Evolutionary conservation across 2,113 vertebrate species (phyloP), one percentile per base, ranked within the genome.

Genomic region (Capreolus pygargus): DNA sequence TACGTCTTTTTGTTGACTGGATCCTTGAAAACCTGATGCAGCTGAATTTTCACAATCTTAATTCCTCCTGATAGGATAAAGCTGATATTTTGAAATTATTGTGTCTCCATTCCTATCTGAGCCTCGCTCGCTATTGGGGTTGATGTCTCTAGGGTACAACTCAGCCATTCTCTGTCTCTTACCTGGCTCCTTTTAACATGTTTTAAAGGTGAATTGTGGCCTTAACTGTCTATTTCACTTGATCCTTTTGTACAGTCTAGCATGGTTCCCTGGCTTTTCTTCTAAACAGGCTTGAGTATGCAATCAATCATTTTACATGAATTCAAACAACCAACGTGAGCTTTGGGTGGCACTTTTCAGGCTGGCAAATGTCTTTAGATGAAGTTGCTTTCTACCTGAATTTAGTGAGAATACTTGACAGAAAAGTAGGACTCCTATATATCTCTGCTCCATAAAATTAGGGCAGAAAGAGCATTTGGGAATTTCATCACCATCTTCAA

Each of bases 401-500:
- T 39, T 61, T 57, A 58, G 12, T 54, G 45, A 94, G 54, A 94
- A 27, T 92, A 67, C 82, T 1, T 96, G 94, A 67, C 93, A 93
- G 55, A 52, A 87, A 87, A 52, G 61, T 27, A 76, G 16, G 91
- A 36, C 7, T 50, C 33, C 7, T 1, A 2, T 78, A 57, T 83
- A 88, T 79, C 58, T 45, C 39, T 64, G 11, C 4, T 70, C 39
- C 67, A 95, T 94, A 96, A 95, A 95, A 93, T 95, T 79, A 58
- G 14, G 70, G 4, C 14, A 21, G 13, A 79, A 43, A 36, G 36
- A 36, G 21, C 30, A 57, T 89, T 43, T 89, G 93, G 61, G 76
- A 96, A 98, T 97, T 92, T 95, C 27, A 89, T 84, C 83, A 81
- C 25, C 21, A 60, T 67, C 11, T 93, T 67, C 39, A 89, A 90